phyloP scores from a whole-genome alignment of 2,888 invertebrate species.

The Coelinius sp. region DNA sequence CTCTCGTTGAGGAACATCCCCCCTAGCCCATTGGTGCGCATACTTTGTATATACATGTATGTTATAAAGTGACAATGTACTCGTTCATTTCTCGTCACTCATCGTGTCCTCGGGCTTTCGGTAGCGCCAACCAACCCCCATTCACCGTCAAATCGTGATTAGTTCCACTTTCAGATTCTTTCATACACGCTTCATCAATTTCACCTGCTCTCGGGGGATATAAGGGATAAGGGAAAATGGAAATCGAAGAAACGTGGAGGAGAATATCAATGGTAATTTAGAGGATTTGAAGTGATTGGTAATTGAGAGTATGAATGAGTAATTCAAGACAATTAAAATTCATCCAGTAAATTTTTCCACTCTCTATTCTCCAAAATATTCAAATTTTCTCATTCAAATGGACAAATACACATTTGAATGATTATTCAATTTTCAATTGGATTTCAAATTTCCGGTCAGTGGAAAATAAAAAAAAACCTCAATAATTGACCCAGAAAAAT shows the following conservation, averaged over 20 bases:
- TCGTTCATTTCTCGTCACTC: conserved; percentile 23
- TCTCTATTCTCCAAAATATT: neutral
- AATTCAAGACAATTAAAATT: neutral
- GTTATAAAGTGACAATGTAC: neutral
- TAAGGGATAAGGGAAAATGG: conserved; percentile 40
- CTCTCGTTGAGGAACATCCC: conserved; percentile 40
- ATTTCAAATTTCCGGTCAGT: no score
- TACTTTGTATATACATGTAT: neutral
- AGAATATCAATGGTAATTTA: neutral
- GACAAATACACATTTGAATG: neutral
- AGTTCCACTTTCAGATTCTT: conserved; percentile 55
- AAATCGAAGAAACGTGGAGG: conserved; percentile 26
- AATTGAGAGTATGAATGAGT: neutral
- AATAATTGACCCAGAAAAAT: no score
- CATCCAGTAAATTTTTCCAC: neutral
- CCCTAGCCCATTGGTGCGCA: neutral
- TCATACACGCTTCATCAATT: conserved; percentile 54
- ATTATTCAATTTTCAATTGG: neutral
- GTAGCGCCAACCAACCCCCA: conserved; percentile 13
- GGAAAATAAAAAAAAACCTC: no score
- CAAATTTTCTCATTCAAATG: neutral
- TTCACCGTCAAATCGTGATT: conserved; percentile 54
- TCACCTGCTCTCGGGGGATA: conserved; percentile 54
- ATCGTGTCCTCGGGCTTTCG: conserved; percentile 30
- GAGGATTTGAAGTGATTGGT: neutral